Percentiles rank a stretch among this genome's conserved stretches.
These are phyloP conservation scores for Lonchura striata DNA, from an alignment of 2,113 vertebrate species.

Conservation along the genomic window DNA sequence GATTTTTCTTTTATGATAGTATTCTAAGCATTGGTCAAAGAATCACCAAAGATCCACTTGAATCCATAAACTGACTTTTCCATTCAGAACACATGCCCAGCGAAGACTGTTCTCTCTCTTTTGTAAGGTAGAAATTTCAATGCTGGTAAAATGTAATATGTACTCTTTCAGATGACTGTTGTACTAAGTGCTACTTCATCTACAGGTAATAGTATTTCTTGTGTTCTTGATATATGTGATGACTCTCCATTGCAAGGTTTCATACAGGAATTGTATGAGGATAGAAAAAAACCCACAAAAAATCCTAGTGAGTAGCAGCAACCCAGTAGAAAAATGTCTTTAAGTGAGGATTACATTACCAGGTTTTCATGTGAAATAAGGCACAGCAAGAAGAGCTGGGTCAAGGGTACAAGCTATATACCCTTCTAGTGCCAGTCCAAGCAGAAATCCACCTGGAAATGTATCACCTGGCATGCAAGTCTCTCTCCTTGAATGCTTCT, in stretches of 20 bases:
- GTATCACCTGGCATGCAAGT: fast-evolving
- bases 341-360: background rate
- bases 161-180: background rate
- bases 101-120: background rate
- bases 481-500: background rate
- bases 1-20: background rate
- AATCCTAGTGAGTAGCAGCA: background rate
- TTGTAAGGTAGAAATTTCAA: background rate
- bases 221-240: background rate
- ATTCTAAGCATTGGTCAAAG: background rate
- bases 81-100: background rate
- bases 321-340: background rate
- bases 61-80: background rate
- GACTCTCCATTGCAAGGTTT: background rate
- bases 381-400: background rate
- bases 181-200: background rate
- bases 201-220: background rate
- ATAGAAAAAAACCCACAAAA: fast-evolving
- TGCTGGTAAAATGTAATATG: background rate
- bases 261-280: background rate
- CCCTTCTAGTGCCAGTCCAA: background rate
- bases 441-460: background rate
- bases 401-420: background rate
- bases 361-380: background rate
- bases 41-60: background rate